Evolutionary conservation across 2,888 invertebrate genomes (phyloP).

Genomic region (Mesodorylaimus sp.): DNA sequence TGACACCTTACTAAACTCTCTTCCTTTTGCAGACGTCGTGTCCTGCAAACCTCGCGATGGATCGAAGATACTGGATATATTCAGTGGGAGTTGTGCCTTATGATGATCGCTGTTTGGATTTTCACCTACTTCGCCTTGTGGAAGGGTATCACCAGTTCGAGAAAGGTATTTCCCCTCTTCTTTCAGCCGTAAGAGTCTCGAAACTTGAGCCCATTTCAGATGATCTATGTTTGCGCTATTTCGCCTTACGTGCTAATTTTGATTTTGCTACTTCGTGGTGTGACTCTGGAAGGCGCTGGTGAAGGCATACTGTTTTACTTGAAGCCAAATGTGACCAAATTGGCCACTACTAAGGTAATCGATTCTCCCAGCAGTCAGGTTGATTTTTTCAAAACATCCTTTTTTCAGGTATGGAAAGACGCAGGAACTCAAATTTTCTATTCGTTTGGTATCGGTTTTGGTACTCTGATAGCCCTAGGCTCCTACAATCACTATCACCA

Average conservation of each 20-base stretch:
- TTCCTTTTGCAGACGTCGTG: constrained; percentile 19
- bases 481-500: constrained; percentile 23
- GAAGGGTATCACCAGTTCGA: constrained; percentile 30
- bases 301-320: constrained; percentile 17
- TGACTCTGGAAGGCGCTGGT: constrained; percentile 24
- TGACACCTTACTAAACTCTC: too few relatives aligned
- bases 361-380: too few relatives aligned
- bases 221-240: constrained; percentile 30
- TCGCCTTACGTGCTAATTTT: constrained; percentile 27
- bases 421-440: constrained; percentile 30
- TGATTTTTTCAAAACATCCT: too few relatives aligned
- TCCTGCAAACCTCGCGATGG: constrained; percentile 21
- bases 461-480: constrained; percentile 27
- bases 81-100: constrained; percentile 26
- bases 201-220: constrained; percentile 20
- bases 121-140: constrained; percentile 28
- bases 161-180: too few relatives aligned
- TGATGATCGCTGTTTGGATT: constrained; percentile 21
- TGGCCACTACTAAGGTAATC: constrained; percentile 20
- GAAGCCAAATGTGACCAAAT: constrained; percentile 26
- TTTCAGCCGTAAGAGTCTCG: too few relatives aligned
- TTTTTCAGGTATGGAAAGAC: constrained; percentile 29
- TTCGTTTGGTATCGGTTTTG: constrained; percentile 29
- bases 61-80: constrained; percentile 26
- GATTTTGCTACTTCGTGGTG: constrained; percentile 25